A percentile compares a stretch with the other conserved stretches of the same genome.
phyloP scores from a whole-genome alignment of 2,888 invertebrate genomes.

The Ptilodon capucinus region DNA sequence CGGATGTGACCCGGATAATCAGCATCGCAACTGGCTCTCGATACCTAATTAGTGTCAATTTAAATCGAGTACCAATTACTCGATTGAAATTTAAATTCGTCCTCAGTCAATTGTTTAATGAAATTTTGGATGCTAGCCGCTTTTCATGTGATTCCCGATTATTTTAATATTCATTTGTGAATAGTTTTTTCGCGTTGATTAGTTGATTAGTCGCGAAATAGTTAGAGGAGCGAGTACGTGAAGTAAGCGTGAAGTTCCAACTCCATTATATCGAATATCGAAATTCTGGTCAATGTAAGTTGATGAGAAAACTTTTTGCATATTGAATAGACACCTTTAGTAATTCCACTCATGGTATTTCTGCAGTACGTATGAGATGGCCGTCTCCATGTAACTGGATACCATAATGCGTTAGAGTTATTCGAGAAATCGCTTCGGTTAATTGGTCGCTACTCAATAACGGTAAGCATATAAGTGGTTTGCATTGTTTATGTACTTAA shows the following conservation, averaged over 20 bases:
- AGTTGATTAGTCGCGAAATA: too few species aligned
- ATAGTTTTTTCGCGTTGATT: too few species aligned
- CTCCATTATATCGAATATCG: too few species aligned
- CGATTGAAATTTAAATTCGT: too few species aligned
- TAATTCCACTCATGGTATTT: not conserved
- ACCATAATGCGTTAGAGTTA: slow-evolving; percentile 17
- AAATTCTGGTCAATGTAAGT: too few species aligned
- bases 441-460: not conserved
- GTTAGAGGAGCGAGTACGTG: too few species aligned
- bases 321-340: too few species aligned
- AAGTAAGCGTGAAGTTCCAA: too few species aligned
- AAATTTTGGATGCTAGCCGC: slow-evolving; percentile 3
- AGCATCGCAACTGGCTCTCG: slow-evolving; percentile 9
- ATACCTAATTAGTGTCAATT: slow-evolving; percentile 26
- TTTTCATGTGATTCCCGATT: too few species aligned
- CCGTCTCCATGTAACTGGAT: slow-evolving; percentile 19
- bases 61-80: slow-evolving; percentile 11
- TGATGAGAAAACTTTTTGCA: too few species aligned
- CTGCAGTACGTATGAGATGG: not conserved
- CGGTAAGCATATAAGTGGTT: not conserved
- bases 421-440: not conserved
- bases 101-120: slow-evolving; percentile 4
- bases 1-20: slow-evolving; percentile 20
- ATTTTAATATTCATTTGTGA: too few species aligned
- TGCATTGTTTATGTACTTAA: not conserved